phyloP scores from a whole-genome alignment of 2,797 vertebrate genomes.

The Oreonectes daqikongensis region DNA sequence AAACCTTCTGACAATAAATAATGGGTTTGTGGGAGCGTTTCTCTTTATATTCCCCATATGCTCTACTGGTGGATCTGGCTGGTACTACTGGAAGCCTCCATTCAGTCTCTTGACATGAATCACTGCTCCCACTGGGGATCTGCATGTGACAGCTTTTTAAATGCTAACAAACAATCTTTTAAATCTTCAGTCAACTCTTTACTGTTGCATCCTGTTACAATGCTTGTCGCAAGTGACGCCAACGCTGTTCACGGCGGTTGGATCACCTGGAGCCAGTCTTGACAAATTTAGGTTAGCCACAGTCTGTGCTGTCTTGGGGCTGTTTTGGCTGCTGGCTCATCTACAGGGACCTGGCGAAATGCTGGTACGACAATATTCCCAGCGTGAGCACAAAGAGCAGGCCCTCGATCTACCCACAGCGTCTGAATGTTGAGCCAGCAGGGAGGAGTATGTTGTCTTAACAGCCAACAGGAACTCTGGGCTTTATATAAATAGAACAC shows the following conservation, averaged over 20 bases:
- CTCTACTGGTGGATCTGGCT: conserved; percentile 4
- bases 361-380: conserved; percentile 44
- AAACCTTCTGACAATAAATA: neutral
- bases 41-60: neutral
- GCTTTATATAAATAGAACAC: conserved; percentile 47
- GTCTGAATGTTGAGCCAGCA: conserved; percentile 36
- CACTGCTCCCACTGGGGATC: neutral
- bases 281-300: conserved; percentile 35
- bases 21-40: neutral
- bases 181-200: neutral
- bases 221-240: conserved; percentile 30
- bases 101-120: conserved; percentile 1
- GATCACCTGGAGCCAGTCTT: conserved; percentile 30
- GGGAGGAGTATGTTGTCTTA: conserved; percentile 39
- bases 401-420: conserved; percentile 31
- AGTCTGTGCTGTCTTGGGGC: conserved; percentile 20
- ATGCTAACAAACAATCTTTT: conserved; percentile 1
- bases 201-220: neutral
- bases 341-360: conserved; percentile 33
- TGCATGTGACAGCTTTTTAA: neutral
- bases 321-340: conserved; percentile 34
- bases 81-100: neutral
- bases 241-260: neutral
- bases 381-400: conserved; percentile 41
- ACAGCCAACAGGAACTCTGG: conserved; percentile 33